Evolutionary conservation across 2,113 vertebrate genomes (phyloP).

Genomic region (Psittacus erithacus): DNA sequence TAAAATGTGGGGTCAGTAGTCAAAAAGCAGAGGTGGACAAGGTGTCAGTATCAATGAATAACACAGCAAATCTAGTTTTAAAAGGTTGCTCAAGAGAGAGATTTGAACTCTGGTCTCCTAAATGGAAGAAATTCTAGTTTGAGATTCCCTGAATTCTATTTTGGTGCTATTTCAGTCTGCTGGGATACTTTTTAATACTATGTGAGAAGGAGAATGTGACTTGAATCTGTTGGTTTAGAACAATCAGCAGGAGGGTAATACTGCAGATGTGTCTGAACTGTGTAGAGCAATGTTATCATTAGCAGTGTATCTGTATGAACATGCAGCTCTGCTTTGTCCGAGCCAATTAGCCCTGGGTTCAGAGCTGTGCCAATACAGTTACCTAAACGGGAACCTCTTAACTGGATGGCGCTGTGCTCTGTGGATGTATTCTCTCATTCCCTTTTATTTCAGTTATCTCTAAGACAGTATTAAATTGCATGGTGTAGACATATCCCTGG

Average conservation of each 20-base stretch:
- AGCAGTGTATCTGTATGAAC: background rate
- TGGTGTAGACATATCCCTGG: background rate
- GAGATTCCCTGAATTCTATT: background rate
- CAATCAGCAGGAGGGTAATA: background rate
- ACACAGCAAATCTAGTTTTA: background rate
- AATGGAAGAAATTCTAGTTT: background rate
- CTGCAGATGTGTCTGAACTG: background rate
- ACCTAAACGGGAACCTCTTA: background rate
- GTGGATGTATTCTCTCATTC: background rate
- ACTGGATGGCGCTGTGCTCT: background rate
- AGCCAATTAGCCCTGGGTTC: background rate
- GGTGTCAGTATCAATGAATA: background rate
- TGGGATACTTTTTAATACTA: background rate
- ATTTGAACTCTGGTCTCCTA: background rate
- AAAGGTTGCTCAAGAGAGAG: background rate
- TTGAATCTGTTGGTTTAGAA: background rate
- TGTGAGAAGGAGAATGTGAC: background rate
- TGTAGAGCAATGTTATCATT: background rate
- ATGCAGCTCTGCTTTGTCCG: background rate
- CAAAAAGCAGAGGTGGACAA: background rate
- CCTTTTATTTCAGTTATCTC: background rate
- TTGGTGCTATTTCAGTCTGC: background rate
- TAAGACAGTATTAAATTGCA: conserved; percentile 7
- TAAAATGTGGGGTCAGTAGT: background rate
- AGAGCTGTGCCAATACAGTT: background rate